Percentiles rank a stretch among this genome's conserved stretches.
Conservation (phyloP, 2,888 invertebrate genomes). For the Pyrocoelia pectoralis region DNA sequence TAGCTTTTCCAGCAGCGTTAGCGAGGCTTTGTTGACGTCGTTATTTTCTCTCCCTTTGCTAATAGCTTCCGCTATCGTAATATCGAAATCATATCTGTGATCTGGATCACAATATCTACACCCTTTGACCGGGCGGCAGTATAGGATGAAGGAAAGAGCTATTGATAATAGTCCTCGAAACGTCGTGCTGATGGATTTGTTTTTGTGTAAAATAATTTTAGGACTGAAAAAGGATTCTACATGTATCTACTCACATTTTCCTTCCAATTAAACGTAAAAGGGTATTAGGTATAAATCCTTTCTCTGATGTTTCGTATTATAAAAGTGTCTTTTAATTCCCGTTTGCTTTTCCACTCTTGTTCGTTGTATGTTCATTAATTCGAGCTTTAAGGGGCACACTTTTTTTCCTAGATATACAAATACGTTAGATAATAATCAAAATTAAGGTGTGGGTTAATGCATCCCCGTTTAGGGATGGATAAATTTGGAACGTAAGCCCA, state of each 20-base stretch:
- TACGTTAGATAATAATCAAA: constrained; percentile 55
- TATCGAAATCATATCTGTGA: constrained; percentile 53
- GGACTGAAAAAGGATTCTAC: background rate
- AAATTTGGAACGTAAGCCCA: constrained; percentile 54
- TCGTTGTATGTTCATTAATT: background rate
- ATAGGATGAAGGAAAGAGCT: constrained; percentile 38
- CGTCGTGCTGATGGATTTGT: constrained; percentile 23
- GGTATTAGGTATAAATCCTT: constrained; percentile 5
- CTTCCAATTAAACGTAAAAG: constrained; percentile 18
- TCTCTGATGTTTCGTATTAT: constrained; percentile 5
- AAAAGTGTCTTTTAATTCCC: background rate
- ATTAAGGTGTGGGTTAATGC: constrained; percentile 53
- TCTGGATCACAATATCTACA: constrained; percentile 49
- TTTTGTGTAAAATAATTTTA: constrained; percentile 20
- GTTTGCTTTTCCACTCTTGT: background rate
- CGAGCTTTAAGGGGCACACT: background rate
- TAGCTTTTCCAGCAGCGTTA: constrained; percentile 31
- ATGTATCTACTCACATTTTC: constrained; percentile 10
- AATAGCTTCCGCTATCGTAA: constrained; percentile 47
- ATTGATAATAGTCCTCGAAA: constrained; percentile 37
- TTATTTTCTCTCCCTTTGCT: constrained; percentile 52
- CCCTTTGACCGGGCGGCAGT: constrained; percentile 48
- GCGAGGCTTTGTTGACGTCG: constrained; percentile 45
- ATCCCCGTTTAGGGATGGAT: constrained; percentile 50
- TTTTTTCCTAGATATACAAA: background rate